phyloP scores from a whole-genome alignment of 2,113 vertebrate genomes.

The Sarotherodon lohbergeri region DNA sequence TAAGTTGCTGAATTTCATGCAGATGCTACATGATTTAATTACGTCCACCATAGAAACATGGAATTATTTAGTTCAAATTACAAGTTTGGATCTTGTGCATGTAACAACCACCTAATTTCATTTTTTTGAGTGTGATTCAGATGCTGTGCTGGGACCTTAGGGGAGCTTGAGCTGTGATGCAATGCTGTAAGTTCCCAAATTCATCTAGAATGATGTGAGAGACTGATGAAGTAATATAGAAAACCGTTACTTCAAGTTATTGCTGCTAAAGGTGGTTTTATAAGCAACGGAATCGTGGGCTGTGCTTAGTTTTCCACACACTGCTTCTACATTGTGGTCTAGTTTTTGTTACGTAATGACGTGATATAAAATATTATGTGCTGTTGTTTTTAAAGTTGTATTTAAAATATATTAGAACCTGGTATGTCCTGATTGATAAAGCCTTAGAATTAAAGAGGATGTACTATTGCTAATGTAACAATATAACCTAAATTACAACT shows the following conservation, averaged over 20 bases:
- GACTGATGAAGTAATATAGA: neutral
- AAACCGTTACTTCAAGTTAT: neutral
- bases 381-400: neutral
- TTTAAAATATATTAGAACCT: neutral
- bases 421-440: neutral
- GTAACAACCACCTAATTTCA: no score
- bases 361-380: neutral
- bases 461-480: neutral
- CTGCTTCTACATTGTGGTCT: neutral
- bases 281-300: neutral
- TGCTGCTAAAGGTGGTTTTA: neutral
- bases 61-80: no score
- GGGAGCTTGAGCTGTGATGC: neutral
- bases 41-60: no score
- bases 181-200: neutral
- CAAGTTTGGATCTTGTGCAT: no score
- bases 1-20: no score
- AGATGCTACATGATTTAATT: no score
- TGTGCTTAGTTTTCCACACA: neutral
- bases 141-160: neutral
- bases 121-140: neutral
- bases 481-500: neutral
- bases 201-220: neutral
- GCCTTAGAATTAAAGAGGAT: neutral
- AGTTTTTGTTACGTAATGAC: neutral